Conservation (phyloP, 2,113 vertebrate genomes). For the Caranx melampygus region DNA sequence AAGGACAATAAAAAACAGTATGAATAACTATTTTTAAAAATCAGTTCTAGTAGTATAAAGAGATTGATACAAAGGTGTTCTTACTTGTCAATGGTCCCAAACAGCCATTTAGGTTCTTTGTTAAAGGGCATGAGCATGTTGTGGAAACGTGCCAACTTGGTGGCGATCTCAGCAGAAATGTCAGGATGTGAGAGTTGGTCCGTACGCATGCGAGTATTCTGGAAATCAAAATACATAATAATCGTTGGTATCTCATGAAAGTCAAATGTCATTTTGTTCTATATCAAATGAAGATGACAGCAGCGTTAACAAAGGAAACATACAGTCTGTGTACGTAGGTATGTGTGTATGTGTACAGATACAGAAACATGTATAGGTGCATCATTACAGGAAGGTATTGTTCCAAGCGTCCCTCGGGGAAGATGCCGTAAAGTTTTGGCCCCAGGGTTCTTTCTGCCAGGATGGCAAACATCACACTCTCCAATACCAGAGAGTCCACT, state of each 20-base stretch:
- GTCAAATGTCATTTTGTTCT: background rate
- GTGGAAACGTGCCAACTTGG: conserved; percentile 91
- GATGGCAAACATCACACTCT: conserved; percentile 98
- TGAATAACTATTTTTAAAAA: background rate
- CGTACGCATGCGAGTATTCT: conserved; percentile 89
- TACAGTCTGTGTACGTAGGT: background rate
- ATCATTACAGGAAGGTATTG: conserved; percentile 91
- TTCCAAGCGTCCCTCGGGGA: conserved; percentile 93
- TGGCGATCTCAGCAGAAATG: conserved; percentile 89
- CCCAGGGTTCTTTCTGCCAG: conserved; percentile 92
- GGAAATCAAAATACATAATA: background rate
- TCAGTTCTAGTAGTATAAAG: background rate
- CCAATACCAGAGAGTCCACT: conserved; percentile 91
- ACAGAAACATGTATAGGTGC: background rate
- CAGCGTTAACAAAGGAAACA: background rate
- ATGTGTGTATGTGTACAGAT: background rate
- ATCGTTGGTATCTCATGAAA: too few relatives aligned
- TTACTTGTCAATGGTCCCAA: conserved; percentile 91
- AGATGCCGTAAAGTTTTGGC: conserved; percentile 93
- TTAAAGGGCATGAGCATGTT: conserved; percentile 97
- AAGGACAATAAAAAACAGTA: background rate
- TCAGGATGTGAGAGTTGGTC: conserved; percentile 85
- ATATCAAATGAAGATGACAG: background rate
- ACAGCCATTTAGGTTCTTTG: conserved; percentile 95
- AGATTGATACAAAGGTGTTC: background rate